Evolutionary conservation across 2,113 vertebrate species (phyloP), one percentile per base, ranked within the genome.

Genomic region (Gadus chalcogrammus): DNA sequence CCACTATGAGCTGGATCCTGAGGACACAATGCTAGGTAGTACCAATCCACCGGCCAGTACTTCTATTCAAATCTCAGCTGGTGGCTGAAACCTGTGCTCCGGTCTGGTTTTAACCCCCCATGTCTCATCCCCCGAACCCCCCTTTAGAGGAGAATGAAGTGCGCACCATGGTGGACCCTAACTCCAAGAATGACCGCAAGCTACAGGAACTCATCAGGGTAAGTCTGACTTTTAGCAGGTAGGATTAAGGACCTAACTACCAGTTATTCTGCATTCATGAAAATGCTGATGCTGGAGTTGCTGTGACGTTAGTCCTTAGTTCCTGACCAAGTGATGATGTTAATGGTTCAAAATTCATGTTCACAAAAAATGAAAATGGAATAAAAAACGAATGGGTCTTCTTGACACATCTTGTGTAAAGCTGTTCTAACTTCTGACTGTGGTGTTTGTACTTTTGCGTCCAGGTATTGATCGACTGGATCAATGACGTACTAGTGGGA

Each of bases 21-120:
- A 99, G 82, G 97, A 99, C 91, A 99, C 96, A 48, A 95, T 99
- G 95, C 92, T 99, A 61, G 97, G 97, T 98, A 95, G 91, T 9
- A 13, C 42, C 42, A 9, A 48, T 9, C 42, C 42, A 9, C 42
- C 8, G 9, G 8, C 42, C 42, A 13, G 42, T 13, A 48, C 42
- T 48, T 48, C 42, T 48, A 48, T 48, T 48, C 5, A 48, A 48
- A 48, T 13, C 42, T 9, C 42, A 48, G 11, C 42, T 35, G 31
- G 42, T 48, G 6, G 31, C 31, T 35, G 31, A 35, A 35, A 35
- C 6, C 24, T 22, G 53, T 17, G 15, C 38, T 22, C 31, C 7
- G 8, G 42, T 16, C 17, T 31, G 22, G 18, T 28, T 11, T 53
- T 17, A 3, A 28, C 52, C 42, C 8, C 66, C 17, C 15, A 22